A percentile compares a stretch with the other conserved stretches of the same genome.
Evolutionary conservation across 2,113 vertebrate species (phyloP).

Genomic region (Oreochromis tanganicae): DNA sequence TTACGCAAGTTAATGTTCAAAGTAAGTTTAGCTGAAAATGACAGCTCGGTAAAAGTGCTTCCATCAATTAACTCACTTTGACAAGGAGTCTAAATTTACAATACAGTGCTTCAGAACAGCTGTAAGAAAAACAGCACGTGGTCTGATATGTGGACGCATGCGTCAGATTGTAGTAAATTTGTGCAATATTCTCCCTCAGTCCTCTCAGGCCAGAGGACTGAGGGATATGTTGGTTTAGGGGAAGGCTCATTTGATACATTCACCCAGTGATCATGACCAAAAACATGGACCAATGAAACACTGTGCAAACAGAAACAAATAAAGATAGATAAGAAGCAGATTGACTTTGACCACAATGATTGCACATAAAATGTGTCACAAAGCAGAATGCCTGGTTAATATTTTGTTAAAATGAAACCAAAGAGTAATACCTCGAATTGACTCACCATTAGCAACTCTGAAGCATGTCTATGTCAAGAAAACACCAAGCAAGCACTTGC

Average conservation of each 20-base stretch:
- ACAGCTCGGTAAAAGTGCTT: neutral
- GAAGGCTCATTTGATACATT: neutral
- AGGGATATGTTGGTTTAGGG: neutral
- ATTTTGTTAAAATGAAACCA: neutral
- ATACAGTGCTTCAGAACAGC: neutral
- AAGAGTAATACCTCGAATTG: neutral
- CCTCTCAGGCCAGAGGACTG: neutral
- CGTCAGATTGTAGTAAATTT: conserved; percentile 20
- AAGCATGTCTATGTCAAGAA: neutral
- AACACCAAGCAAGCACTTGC: neutral
- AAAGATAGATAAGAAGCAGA: neutral
- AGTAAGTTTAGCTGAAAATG: neutral
- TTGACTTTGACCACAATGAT: neutral
- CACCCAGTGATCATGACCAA: neutral
- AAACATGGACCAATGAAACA: neutral
- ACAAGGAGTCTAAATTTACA: conserved; percentile 35
- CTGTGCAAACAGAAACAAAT: neutral
- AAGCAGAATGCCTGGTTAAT: neutral
- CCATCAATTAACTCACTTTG: neutral
- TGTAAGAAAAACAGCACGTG: conserved; percentile 14
- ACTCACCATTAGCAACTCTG: neutral
- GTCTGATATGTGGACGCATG: conserved; percentile 21
- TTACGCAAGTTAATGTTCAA: neutral
- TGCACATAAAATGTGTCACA: neutral
- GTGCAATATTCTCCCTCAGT: neutral